These are phyloP conservation scores for Ceriagrion tenellum DNA, from an alignment of 2,888 invertebrate genomes.

Conservation along the genomic window DNA sequence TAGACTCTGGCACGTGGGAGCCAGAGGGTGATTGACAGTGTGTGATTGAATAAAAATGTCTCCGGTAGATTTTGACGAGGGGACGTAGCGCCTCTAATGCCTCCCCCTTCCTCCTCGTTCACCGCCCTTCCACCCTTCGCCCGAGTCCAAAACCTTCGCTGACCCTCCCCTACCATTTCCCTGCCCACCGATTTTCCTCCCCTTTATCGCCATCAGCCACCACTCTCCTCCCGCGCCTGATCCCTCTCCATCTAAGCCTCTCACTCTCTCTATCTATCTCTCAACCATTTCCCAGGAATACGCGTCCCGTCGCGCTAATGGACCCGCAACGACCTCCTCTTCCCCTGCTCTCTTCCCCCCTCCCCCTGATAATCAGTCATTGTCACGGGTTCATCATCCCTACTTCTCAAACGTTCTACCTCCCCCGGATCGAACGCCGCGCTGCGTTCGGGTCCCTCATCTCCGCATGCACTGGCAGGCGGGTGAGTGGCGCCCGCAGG, in stretches of 20 bases:
- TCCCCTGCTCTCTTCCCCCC: too few species aligned
- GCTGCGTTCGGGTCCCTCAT: neutral
- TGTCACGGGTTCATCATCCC: conserved; percentile 42
- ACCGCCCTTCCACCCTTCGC: neutral
- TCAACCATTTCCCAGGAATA: conserved; percentile 12
- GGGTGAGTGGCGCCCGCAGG: neutral
- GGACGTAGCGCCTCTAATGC: conserved; percentile 41
- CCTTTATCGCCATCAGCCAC: neutral
- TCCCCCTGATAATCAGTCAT: conserved; percentile 37
- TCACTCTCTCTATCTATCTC: neutral
- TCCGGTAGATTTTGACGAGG: conserved; percentile 44
- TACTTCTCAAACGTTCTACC: neutral
- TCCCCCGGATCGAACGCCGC: neutral
- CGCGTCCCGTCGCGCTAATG: conserved; percentile 44
- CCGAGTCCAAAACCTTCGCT: too few species aligned
- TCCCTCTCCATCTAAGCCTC: conserved; percentile 1
- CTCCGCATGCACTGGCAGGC: neutral
- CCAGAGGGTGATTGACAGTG: conserved; percentile 40
- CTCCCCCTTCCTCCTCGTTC: neutral
- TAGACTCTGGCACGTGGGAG: neutral
- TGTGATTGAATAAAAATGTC: conserved; percentile 62
- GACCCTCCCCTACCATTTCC: too few species aligned
- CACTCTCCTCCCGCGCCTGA: too few species aligned
- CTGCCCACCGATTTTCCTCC: too few species aligned
- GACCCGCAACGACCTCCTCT: conserved; percentile 31